These are phyloP conservation scores for Muscicapa adusta DNA, from an alignment of 2,113 vertebrate genomes.

Conservation along the genomic window DNA sequence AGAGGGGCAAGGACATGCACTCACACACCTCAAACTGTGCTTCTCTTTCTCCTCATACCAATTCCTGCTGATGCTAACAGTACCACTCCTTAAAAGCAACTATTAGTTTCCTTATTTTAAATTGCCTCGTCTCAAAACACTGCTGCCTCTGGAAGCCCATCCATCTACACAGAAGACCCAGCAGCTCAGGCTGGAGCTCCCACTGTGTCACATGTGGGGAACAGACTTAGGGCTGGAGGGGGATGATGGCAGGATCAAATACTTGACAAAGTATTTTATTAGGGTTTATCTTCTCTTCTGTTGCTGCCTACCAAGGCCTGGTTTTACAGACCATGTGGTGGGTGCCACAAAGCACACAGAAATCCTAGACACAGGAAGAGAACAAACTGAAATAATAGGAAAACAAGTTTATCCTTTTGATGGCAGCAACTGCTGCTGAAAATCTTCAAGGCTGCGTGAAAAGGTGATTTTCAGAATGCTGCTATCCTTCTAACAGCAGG, in stretches of 20 bases:
- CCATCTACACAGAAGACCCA: neutral
- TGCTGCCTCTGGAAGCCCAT: neutral
- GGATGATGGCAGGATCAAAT: fast-evolving
- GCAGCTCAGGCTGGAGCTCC: neutral
- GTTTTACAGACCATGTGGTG: neutral
- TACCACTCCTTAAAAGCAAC: neutral
- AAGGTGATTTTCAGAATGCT: neutral
- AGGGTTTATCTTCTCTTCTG: neutral
- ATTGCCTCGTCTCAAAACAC: neutral
- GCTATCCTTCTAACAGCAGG: neutral
- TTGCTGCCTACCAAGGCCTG: neutral
- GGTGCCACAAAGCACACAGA: neutral
- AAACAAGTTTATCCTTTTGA: neutral
- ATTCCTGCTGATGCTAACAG: neutral
- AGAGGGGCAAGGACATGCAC: neutral
- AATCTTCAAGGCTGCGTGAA: neutral
- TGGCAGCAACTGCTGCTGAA: neutral
- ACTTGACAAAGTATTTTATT: neutral
- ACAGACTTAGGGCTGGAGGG: neutral
- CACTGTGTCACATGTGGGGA: fast-evolving
- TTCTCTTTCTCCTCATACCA: neutral
- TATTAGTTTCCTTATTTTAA: neutral
- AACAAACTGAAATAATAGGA: neutral
- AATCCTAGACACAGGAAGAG: neutral
- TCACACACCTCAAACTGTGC: neutral